Evolutionary conservation across 1,140 invertebrate genomes (phyloP), one percentile per base, ranked within the genome.

Genomic region (Paraescarpia echinospica): DNA sequence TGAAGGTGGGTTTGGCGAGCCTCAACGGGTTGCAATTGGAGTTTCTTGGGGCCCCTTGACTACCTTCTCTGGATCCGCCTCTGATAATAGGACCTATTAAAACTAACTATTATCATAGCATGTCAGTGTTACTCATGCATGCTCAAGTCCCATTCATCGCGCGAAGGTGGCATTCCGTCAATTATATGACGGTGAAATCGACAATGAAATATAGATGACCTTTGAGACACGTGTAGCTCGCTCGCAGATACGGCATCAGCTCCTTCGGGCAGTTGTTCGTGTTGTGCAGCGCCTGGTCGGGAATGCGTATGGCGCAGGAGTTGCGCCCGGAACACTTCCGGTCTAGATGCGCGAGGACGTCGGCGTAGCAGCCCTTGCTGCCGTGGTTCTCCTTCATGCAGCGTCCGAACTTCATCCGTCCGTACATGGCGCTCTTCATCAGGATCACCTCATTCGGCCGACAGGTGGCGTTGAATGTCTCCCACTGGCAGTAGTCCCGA

Each of bases 291-390:
- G 41, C 34, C 9, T 90, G 41, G 41, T 93, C 92, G 33, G 91
- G 90, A 1, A 93, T 91, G n/a, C 33, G 35, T 33, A 93, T 35
- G 27, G 1, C 33, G 41, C 92, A 93, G 22, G 35, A 35, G 31
- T 33, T 33, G 34, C 91, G 34, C 9, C 92, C 92, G n/a, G 92
- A 91, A 51, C 92, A 93, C 90, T 92, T 91, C 90, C 92, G 92
- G 91, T 93, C 92, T 35, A 93, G 92, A 35, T 93, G 92, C 31
- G 90, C 14, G 34, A 93, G 90, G n/a, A 93, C 92, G 92, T 93
- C 59, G 35, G 92, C 41, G 9, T 41, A 92, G 51, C 92, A 93
- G 34, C 92, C 92, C 90, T 48, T 33, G 35, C 35, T 91, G 14
- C 92, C 92, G 90, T 91, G 91, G 35, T 93, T 35, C 35, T 91